These are phyloP conservation scores for Drosophila austrosaltans DNA, from an alignment of 2,888 invertebrate genomes.

Conservation along the genomic window DNA sequence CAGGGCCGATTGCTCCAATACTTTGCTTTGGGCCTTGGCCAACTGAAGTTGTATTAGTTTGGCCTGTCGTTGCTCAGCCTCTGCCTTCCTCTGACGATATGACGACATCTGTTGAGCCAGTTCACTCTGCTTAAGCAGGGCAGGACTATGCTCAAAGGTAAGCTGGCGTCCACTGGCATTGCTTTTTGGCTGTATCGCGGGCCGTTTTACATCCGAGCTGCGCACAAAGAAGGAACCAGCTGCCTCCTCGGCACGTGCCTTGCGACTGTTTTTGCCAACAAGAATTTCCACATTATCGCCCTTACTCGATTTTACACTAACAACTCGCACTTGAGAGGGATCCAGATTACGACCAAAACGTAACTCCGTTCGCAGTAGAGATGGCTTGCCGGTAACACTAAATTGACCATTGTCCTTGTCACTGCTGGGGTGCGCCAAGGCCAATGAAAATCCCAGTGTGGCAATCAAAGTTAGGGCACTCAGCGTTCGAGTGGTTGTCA, in stretches of 20 bases:
- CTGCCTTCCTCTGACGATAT: constrained; percentile 65
- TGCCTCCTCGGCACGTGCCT: constrained; percentile 67
- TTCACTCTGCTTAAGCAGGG: constrained; percentile 74
- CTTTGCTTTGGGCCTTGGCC: constrained; percentile 66
- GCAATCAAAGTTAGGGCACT: constrained; percentile 35
- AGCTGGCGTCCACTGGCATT: constrained; percentile 55
- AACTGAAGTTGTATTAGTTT: constrained; percentile 72
- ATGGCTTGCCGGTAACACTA: constrained; percentile 82
- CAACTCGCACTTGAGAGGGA: constrained; percentile 89
- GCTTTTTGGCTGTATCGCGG: constrained; percentile 35
- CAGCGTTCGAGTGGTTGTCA: constrained; percentile 32
- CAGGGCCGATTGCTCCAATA: constrained; percentile 47
- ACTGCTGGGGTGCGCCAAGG: constrained; percentile 36
- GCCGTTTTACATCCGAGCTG: constrained; percentile 60
- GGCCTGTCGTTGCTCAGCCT: constrained; percentile 69
- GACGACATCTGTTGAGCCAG: constrained; percentile 62
- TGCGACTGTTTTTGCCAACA: constrained; percentile 80
- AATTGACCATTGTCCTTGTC: constrained; percentile 12
- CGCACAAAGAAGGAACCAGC: constrained; percentile 71
- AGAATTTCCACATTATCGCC: constrained; percentile 90
- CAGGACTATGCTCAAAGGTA: constrained; percentile 71
- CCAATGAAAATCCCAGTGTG: constrained; percentile 32
- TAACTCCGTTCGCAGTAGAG: constrained; percentile 89
- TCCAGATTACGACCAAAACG: constrained; percentile 91
- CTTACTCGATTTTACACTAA: constrained; percentile 90